A percentile compares a stretch with the other conserved stretches of the same genome.
Conservation (phyloP, 2,888 invertebrate species). For the Philonicus albiceps region DNA sequence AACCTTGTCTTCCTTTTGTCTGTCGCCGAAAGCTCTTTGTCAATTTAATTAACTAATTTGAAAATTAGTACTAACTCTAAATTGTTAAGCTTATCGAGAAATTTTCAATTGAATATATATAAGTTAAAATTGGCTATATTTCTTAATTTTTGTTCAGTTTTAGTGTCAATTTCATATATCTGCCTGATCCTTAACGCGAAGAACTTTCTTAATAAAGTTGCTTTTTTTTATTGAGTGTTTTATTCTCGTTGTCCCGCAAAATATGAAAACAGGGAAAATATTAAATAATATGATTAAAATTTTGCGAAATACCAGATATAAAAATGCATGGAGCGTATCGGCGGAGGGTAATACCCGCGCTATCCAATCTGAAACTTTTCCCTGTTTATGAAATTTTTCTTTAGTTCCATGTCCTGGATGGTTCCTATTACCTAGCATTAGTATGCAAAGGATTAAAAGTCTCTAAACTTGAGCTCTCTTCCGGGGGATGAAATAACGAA, state of each 20-base stretch:
- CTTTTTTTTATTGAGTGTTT: neutral
- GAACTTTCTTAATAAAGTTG: neutral
- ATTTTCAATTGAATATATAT: neutral
- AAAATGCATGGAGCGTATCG: slow-evolving; percentile 17
- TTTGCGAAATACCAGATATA: neutral
- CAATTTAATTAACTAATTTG: too few species aligned
- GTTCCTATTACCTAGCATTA: slow-evolving; percentile 28
- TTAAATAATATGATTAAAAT: neutral
- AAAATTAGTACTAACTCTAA: neutral
- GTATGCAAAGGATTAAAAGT: slow-evolving; percentile 39
- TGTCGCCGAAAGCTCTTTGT: too few species aligned
- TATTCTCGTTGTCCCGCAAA: neutral
- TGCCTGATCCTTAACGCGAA: neutral
- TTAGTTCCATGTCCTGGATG: neutral
- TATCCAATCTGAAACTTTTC: slow-evolving; percentile 22
- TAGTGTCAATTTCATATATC: neutral
- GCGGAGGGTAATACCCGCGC: neutral
- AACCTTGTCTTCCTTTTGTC: too few species aligned
- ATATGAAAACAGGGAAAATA: neutral
- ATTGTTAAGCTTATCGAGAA: neutral
- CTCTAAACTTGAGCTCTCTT: slow-evolving; percentile 24
- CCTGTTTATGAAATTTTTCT: slow-evolving; percentile 6
- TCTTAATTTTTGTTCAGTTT: neutral
- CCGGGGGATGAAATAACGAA: slow-evolving; percentile 23
- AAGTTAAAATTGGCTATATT: neutral